These are phyloP conservation scores for Diuraphis noxia DNA, from an alignment of 1,140 invertebrate species.

Conservation along the genomic window DNA sequence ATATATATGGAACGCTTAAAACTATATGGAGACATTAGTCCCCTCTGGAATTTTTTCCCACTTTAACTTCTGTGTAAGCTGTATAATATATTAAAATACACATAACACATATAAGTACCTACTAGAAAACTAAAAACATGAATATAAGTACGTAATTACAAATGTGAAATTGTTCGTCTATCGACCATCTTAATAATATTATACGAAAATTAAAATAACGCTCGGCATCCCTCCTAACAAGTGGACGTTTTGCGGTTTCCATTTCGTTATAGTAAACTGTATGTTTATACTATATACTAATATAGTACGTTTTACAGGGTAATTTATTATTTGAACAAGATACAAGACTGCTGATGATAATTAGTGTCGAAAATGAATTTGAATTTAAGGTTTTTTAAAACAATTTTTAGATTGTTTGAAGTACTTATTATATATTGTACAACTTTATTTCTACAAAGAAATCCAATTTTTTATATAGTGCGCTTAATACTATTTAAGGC, in stretches of 20 bases:
- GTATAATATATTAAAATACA: not conserved
- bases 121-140: not conserved
- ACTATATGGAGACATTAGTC: no score
- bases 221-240: not conserved
- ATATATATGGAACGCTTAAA: no score
- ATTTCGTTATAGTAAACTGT: not conserved
- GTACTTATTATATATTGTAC: not conserved
- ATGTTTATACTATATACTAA: not conserved
- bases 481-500: no score
- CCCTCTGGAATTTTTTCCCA: no score
- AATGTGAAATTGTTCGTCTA: not conserved
- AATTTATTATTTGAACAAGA: not conserved
- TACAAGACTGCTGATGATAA: not conserved
- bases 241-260: not conserved
- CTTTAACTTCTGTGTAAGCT: not conserved
- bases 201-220: not conserved
- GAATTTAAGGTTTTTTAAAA: not conserved
- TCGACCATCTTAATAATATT: not conserved
- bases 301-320: not conserved
- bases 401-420: not conserved
- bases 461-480: not conserved
- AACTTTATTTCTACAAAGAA: not conserved
- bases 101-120: not conserved
- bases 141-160: not conserved
- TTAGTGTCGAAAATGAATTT: not conserved